Evolutionary conservation across 2,113 vertebrate species (phyloP).

Genomic region (Maccullochella peelii): DNA sequence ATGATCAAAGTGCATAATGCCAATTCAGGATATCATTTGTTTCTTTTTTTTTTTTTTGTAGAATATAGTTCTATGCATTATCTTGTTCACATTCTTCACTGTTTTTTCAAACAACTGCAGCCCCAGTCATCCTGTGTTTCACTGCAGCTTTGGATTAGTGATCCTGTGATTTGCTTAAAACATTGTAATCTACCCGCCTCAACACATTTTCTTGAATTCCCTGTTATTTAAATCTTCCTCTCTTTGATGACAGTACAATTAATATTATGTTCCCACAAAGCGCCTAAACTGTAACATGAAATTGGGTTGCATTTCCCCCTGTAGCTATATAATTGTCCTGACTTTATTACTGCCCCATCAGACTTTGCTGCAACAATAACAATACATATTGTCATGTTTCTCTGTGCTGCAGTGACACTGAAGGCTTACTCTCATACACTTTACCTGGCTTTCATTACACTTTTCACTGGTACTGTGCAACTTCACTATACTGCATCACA

Average conservation of each 20-base stretch:
- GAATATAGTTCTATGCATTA: not conserved
- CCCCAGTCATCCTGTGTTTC: not conserved
- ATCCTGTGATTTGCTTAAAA: conserved; percentile 21
- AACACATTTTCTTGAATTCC: conserved; percentile 16
- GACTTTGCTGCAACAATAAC: conserved; percentile 51
- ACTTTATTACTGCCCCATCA: conserved; percentile 55
- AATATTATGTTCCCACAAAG: conserved; percentile 40
- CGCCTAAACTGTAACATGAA: conserved; percentile 44
- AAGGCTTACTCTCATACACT: conserved; percentile 19
- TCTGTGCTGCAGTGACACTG: conserved; percentile 21
- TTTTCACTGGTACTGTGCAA: conserved; percentile 22
- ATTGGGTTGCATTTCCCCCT: conserved; percentile 40
- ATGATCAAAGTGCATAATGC: conserved; percentile 83
- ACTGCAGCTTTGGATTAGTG: conserved; percentile 20
- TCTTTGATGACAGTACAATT: conserved; percentile 34
- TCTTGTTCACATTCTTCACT: not conserved
- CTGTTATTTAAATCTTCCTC: conserved; percentile 38
- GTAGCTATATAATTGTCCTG: conserved; percentile 62
- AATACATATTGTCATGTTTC: conserved; percentile 48
- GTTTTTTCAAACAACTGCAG: not conserved
- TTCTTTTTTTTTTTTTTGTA: conserved; percentile 44
- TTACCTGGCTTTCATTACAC: conserved; percentile 55
- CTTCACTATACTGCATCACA: conserved; percentile 14
- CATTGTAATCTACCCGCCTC: conserved; percentile 12
- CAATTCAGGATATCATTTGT: conserved; percentile 70